Evolutionary conservation across 2,888 invertebrate genomes (phyloP), one percentile per base, ranked within the genome.

Genomic region (Augiades crinisus): DNA sequence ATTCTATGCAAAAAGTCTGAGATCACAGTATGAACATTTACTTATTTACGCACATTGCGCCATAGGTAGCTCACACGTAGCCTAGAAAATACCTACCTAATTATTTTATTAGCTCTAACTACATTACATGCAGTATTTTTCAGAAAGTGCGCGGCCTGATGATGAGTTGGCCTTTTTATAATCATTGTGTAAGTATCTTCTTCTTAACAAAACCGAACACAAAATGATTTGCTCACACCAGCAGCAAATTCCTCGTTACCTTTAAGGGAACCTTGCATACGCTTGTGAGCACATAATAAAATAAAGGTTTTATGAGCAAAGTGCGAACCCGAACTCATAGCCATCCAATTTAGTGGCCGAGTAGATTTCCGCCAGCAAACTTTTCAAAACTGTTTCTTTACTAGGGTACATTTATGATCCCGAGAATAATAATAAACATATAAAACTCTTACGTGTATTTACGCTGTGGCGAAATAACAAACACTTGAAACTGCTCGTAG

Each of bases 221-320:
- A 7, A 36, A 3, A 5, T 7, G 10, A 17, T 10, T n/a, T 6
- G 13, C 31, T 10, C 17, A n/a, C n/a, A 10, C 65, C 66, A 63
- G n/a, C n/a, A n/a, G n/a, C n/a, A n/a, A n/a, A n/a, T n/a, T n/a
- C n/a, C n/a, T n/a, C n/a, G n/a, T n/a, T n/a, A n/a, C n/a, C n/a
- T n/a, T n/a, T 68, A 59, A 65, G 63, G 64, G 61, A 66, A 70
- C 64, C 61, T 64, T 72, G 72, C 74, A 72, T 60, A 57, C 65
- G 67, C 70, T 71, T 70, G 71, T 70, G 37, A 53, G 41, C 47
- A 47, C 27, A 40, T 45, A 44, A 54, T 55, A 60, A 56, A 56
- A 51, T 53, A 34, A 60, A 54, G 55, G 53, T 58, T 58, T 58
- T 60, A 60, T 53, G 60, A 58, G 38, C 51, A 19, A 41, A 36